These are phyloP conservation scores for Chrysemys picta DNA, from an alignment of 2,113 vertebrate species.

Conservation along the genomic window DNA sequence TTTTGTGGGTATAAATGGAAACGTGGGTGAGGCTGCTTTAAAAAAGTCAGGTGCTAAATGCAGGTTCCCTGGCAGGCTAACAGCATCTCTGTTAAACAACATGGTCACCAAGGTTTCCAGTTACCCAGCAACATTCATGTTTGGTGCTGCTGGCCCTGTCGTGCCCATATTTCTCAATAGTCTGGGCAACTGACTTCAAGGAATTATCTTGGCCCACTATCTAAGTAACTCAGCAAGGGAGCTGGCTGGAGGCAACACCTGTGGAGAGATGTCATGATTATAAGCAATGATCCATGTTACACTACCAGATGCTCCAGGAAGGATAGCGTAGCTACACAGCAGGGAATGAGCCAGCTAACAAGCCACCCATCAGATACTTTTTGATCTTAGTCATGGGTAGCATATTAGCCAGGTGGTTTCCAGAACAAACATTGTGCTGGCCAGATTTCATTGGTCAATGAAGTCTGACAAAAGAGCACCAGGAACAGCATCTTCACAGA, in stretches of 20 bases:
- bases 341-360: not conserved
- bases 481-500: not conserved
- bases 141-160: not conserved
- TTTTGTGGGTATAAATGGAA: not conserved
- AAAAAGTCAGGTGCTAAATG: not conserved
- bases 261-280: not conserved
- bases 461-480: not conserved
- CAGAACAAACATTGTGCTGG: accelerated
- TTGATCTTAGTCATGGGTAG: accelerated
- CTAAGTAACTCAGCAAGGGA: not conserved
- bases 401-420: not conserved
- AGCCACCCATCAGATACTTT: not conserved
- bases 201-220: not conserved
- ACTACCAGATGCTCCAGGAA: not conserved
- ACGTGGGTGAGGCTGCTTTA: not conserved
- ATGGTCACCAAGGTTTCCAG: not conserved
- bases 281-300: not conserved
- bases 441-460: slow-evolving; percentile 30
- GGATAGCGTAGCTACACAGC: not conserved
- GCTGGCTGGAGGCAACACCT: not conserved
- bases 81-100: not conserved
- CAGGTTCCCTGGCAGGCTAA: not conserved
- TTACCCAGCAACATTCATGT: not conserved
- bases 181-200: accelerated
- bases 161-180: accelerated